phyloP scores from a whole-genome alignment of 2,888 invertebrate species.

The Monopis laevigella region DNA sequence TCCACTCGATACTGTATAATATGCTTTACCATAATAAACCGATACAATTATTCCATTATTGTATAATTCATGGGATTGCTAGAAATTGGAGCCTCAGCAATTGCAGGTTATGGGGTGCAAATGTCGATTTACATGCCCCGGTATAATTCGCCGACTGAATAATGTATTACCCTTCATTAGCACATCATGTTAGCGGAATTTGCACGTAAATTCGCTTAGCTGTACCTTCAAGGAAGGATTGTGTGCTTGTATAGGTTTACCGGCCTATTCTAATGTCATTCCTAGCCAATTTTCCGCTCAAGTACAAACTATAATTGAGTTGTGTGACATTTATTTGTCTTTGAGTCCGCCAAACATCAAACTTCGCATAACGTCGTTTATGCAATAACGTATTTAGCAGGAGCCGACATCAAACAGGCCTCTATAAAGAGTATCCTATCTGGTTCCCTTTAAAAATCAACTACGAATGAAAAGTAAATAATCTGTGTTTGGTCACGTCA shows the following conservation, averaged over 20 bases:
- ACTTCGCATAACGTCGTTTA: too few relatives aligned
- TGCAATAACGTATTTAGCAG: too few relatives aligned
- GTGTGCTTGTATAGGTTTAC: neutral
- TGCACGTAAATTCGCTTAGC: slow-evolving; percentile 64
- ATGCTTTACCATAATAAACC: too few relatives aligned
- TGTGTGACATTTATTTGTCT: too few relatives aligned
- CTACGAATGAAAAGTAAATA: slow-evolving; percentile 11
- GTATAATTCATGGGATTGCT: slow-evolving; percentile 3
- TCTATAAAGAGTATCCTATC: slow-evolving; percentile 5
- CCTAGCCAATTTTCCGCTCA: too few relatives aligned
- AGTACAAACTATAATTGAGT: too few relatives aligned
- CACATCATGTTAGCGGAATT: slow-evolving; percentile 63
- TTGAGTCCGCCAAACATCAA: too few relatives aligned
- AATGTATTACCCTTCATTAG: slow-evolving; percentile 67
- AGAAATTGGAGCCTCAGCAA: slow-evolving; percentile 25
- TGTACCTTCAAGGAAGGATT: slow-evolving; percentile 49
- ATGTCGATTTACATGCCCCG: slow-evolving; percentile 66
- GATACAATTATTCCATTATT: too few relatives aligned
- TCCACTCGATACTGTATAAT: neutral
- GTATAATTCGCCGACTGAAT: slow-evolving; percentile 66
- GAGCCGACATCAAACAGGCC: slow-evolving; percentile 5
- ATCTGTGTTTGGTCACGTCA: slow-evolving; percentile 13
- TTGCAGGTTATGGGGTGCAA: slow-evolving; percentile 59
- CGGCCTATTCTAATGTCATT: too few relatives aligned
- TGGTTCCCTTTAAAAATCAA: slow-evolving; percentile 11